phyloP scores from a whole-genome alignment of 2,797 vertebrate species.

The Gallinago stenura region DNA sequence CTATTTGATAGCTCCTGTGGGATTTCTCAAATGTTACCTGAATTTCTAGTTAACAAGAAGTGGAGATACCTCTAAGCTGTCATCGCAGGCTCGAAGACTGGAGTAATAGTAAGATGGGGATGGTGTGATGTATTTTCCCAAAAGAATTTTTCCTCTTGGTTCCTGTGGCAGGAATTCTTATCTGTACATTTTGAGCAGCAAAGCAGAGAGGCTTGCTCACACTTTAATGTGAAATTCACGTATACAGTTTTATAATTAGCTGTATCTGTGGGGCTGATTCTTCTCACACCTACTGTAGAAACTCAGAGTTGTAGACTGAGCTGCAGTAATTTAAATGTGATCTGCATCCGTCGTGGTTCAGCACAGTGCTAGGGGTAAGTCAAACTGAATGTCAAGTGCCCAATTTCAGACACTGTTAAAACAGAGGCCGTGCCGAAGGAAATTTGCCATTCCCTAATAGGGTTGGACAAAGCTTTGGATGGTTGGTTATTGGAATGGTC shows the following conservation, averaged over 20 bases:
- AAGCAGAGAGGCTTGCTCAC: neutral
- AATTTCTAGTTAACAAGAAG: neutral
- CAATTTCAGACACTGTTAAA: neutral
- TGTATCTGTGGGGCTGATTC: neutral
- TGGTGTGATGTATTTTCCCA: neutral
- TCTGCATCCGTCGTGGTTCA: neutral
- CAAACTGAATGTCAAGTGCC: neutral
- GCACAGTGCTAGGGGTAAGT: neutral
- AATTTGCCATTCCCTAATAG: neutral
- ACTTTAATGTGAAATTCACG: neutral
- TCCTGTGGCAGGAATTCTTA: neutral
- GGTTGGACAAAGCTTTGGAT: neutral
- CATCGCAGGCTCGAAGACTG: neutral
- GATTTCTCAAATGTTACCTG: neutral
- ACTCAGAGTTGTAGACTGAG: neutral
- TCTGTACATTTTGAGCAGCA: neutral
- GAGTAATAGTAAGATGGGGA: neutral
- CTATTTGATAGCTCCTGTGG: neutral
- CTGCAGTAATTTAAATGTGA: neutral
- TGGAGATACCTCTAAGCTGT: neutral
- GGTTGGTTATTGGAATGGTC: neutral
- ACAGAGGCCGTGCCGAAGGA: neutral
- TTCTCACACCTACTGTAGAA: neutral
- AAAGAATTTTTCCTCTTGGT: neutral
- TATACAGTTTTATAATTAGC: neutral